Evolutionary conservation across 2,888 invertebrate species (phyloP).

Genomic region (Meloe dianella): DNA sequence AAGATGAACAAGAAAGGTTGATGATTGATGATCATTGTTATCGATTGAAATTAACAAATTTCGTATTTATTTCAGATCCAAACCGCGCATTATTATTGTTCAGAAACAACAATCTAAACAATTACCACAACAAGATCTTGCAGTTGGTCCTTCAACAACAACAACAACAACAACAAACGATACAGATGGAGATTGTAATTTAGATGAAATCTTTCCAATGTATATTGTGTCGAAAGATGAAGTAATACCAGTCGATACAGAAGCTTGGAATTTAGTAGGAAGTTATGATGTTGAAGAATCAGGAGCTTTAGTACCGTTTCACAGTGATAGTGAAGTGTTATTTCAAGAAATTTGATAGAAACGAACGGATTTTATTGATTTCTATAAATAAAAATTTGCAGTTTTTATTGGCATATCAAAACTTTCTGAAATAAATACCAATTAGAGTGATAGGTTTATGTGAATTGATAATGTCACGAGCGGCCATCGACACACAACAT

Average conservation of each 20-base stretch:
- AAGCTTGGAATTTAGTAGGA: conserved; percentile 56
- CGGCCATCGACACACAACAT: conserved; percentile 7
- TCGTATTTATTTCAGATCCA: conserved; percentile 13
- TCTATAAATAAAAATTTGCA: background rate
- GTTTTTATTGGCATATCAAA: background rate
- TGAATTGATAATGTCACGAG: conserved; percentile 6
- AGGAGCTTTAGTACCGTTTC: conserved; percentile 55
- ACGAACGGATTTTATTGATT: no score
- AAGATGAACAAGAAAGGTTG: background rate
- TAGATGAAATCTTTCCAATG: conserved; percentile 54
- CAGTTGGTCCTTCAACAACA: conserved; percentile 41
- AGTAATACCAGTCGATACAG: conserved; percentile 47
- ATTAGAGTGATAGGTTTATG: conserved; percentile 3
- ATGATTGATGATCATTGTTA: background rate
- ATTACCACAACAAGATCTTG: conserved; percentile 36
- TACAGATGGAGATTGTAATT: conserved; percentile 38
- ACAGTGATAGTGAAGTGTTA: conserved; percentile 46
- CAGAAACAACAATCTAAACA: conserved; percentile 14
- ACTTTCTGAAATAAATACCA: conserved; percentile 4
- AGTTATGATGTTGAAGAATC: conserved; percentile 58
- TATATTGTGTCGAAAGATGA: conserved; percentile 53
- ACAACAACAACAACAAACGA: conserved; percentile 40
- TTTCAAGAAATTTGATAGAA: conserved; percentile 44
- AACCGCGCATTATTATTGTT: conserved; percentile 19
- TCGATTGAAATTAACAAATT: background rate